A percentile compares a stretch with the other conserved stretches of the same genome.
Conservation (phyloP, 2,113 vertebrate species). For the Sapajus apella region DNA sequence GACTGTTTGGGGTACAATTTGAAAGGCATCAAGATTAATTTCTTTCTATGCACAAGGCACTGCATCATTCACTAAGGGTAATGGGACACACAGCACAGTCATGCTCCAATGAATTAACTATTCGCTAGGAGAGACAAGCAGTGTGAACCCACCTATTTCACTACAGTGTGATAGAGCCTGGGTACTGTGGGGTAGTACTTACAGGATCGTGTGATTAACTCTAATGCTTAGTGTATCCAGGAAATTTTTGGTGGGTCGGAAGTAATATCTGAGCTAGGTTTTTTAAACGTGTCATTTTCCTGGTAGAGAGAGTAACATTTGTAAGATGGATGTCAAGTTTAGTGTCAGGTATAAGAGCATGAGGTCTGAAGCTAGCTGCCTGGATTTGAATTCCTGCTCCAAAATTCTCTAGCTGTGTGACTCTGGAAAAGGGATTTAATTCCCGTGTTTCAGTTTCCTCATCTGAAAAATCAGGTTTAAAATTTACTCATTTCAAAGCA, state of each 20-base stretch:
- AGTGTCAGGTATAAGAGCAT: neutral
- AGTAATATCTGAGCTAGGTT: neutral
- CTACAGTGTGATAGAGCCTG: neutral
- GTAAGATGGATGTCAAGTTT: neutral
- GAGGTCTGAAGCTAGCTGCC: neutral
- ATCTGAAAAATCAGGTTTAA: neutral
- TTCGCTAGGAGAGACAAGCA: neutral
- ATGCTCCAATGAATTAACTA: neutral
- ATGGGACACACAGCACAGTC: neutral
- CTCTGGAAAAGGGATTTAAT: neutral
- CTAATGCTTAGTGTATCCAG: neutral
- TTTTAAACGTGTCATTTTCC: neutral
- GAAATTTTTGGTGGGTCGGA: neutral
- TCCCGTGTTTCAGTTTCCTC: neutral
- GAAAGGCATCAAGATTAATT: neutral
- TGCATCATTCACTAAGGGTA: neutral
- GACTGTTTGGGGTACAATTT: neutral
- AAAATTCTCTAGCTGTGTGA: neutral
- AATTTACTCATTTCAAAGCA: neutral
- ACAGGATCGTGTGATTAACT: fast-evolving
- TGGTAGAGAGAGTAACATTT: neutral
- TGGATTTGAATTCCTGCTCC: neutral
- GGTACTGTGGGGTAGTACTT: fast-evolving
- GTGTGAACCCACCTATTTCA: neutral
- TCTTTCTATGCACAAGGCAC: neutral